Base-by-base conservation (phyloP, 2,888 invertebrate genomes). In the Zaprionus bogoriensis region DNA sequence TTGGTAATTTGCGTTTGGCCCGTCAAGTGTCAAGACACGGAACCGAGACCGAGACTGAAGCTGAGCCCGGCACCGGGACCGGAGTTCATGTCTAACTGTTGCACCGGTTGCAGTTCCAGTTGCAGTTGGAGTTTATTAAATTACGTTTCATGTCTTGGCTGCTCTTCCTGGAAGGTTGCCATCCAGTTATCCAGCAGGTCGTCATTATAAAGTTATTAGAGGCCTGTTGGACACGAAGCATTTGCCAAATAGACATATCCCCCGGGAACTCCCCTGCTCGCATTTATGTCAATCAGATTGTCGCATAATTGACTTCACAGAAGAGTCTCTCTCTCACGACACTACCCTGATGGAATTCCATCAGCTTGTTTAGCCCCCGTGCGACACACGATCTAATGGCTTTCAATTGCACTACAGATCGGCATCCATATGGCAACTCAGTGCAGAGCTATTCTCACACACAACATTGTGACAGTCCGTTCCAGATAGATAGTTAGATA, bases 151-250 rank as follows among this genome's bases (percentile, higher is more conserved):
- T 69, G 74, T 68, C 64, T 52, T 51, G 54, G 45, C 55, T 28
- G 28, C 51, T 36, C 58, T 67, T 58, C 53, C 68, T 77, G 74
- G 84, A 74, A 83, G 64, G 77, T 79, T 51, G 27, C 42, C 42
- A 32, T 25, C 30, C 46, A 12, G 28, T 9, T 57, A n/a, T n/a
- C n/a, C n/a, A n/a, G n/a, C 22, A 48, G 32, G 52, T 55, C 32
- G 71, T 87, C 84, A 87, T 87, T 83, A 83, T 83, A 84, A 80
- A 70, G 84, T 83, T 83, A 80, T 87, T 87, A 87, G 84, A 70
- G 39, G 30, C 47, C 61, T 44, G 74, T 67, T 17, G 32, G 32
- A 14, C 32, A 36, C 32, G 32, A 36, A 36, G 9, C 32, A 36
- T 36, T 83, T 74, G 73, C 46, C 61, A 64, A 61, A 54, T 32